Evolutionary conservation across 2,113 vertebrate genomes (phyloP).

Genomic region (Percina caprodes): DNA sequence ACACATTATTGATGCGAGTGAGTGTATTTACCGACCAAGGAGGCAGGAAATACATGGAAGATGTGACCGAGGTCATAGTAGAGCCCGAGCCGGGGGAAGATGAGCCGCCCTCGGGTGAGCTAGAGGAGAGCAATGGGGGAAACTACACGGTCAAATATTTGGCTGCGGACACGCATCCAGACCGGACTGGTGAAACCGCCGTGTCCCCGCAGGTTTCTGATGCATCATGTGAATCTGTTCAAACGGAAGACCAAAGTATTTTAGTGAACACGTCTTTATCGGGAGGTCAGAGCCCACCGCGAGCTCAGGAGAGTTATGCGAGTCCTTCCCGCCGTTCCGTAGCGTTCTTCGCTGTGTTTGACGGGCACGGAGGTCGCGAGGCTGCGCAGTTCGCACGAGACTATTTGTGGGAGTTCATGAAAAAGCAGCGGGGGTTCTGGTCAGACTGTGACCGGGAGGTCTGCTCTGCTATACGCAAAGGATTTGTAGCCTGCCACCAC

Average conservation of each 20-base stretch:
- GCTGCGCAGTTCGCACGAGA: constrained; percentile 94
- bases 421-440: constrained; percentile 94
- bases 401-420: constrained; percentile 93
- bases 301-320: neutral
- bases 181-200: neutral
- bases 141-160: neutral
- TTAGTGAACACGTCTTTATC: neutral
- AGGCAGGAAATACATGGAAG: constrained; percentile 97
- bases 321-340: constrained; percentile 82
- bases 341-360: constrained; percentile 94
- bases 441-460: constrained; percentile 91
- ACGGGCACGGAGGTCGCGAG: constrained; percentile 95
- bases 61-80: constrained; percentile 92
- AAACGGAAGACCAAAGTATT: constrained; percentile 9
- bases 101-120: constrained; percentile 74
- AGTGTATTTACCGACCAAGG: constrained; percentile 95
- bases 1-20: constrained; percentile 88
- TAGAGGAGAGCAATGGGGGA: constrained; percentile 55
- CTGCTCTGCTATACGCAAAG: constrained; percentile 93
- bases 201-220: neutral
- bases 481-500: constrained; percentile 94
- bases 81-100: constrained; percentile 89
- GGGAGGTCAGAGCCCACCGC: constrained; percentile 4
- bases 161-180: neutral
- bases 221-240: constrained; percentile 22